Conservation (phyloP, 2,113 vertebrate species). For the Entelurus aequoreus region DNA sequence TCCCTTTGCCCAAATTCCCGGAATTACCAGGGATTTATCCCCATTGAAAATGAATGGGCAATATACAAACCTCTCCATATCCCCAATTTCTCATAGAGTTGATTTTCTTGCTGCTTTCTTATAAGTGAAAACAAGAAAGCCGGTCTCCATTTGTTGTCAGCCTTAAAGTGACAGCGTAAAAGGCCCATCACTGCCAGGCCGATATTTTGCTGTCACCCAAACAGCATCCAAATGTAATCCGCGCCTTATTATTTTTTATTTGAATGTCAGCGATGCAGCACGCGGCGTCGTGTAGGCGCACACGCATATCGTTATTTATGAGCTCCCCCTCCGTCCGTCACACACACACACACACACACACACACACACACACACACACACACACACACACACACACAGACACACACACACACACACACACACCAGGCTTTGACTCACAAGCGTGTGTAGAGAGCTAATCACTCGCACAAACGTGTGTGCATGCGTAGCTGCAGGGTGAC, state of each 20-base stretch:
- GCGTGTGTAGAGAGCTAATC: slow-evolving; percentile 13
- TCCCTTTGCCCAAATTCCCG: too few relatives aligned
- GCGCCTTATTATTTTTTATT: slow-evolving; percentile 28
- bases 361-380: too few relatives aligned
- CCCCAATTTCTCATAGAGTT: too few relatives aligned
- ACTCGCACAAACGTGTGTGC: slow-evolving; percentile 9
- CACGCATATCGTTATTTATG: slow-evolving; percentile 31
- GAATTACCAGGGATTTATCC: too few relatives aligned
- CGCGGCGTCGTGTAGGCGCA: background rate
- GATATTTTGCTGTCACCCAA: slow-evolving; percentile 44
- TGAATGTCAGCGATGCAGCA: slow-evolving; percentile 24
- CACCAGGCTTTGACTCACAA: background rate
- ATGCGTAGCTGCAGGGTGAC: slow-evolving; percentile 14
- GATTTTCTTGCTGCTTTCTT: too few relatives aligned
- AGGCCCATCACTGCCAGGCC: slow-evolving; percentile 42
- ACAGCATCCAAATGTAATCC: slow-evolving; percentile 31
- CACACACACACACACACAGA: too few relatives aligned
- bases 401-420: too few relatives aligned
- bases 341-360: too few relatives aligned
- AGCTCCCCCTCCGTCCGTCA: slow-evolving; percentile 4
- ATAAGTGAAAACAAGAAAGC: slow-evolving; percentile 20
- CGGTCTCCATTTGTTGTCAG: slow-evolving; percentile 2
- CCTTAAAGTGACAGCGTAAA: slow-evolving; percentile 50
- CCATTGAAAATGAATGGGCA: too few relatives aligned
- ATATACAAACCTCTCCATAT: too few relatives aligned